Base-by-base conservation (phyloP, 2,888 invertebrate species). In the Drosophila meridiana region DNA sequence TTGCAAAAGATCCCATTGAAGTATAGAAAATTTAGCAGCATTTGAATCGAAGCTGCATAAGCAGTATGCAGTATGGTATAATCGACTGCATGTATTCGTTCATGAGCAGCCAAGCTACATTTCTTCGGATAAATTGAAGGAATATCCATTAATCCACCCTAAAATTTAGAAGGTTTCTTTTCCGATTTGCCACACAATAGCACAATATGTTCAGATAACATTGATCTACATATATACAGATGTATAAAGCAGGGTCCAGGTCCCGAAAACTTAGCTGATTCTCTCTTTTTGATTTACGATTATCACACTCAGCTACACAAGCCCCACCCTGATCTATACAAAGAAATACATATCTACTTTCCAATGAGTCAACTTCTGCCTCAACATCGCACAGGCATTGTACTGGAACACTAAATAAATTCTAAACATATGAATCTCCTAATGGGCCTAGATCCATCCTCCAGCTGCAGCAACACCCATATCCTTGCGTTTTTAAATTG, bases 31-130 rank as follows among this genome's bases (percentile, higher is more conserved):
- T 55, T 57, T 48, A 48, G 58, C 45, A 56, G 57, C 43, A 55
- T 45, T 48, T 43, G 45, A 40, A 9, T n/a, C 45, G 20, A 28
- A 43, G 47, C 58, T 73, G 61, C 58, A 57, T 42, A 30, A 42
- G 36, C 45, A 53, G 43, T 4, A 11, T 65, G 66, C 20, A 52
- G 20, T 36, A 20, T 7, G 20, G 9, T 20, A 1, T 20, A 52
- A 52, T 34, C 52, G 20, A 20, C 34, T 52, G 52, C 20, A 13
- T 52, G 26, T 20, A 36, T 20, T 36, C 52, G 52, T 36, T 52
- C 34, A 52, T n/a, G n/a, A 50, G 9, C n/a, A 30, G 4, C 20
- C 20, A 30, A 47, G 28, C 1, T 13, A 48, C 8, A 48, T 48
- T 30, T n/a, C 8, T 26, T 26, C 28, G 8, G 3, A 30, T 14